phyloP scores from a whole-genome alignment of 1,140 invertebrate genomes.

The Agraylea sexmaculata region DNA sequence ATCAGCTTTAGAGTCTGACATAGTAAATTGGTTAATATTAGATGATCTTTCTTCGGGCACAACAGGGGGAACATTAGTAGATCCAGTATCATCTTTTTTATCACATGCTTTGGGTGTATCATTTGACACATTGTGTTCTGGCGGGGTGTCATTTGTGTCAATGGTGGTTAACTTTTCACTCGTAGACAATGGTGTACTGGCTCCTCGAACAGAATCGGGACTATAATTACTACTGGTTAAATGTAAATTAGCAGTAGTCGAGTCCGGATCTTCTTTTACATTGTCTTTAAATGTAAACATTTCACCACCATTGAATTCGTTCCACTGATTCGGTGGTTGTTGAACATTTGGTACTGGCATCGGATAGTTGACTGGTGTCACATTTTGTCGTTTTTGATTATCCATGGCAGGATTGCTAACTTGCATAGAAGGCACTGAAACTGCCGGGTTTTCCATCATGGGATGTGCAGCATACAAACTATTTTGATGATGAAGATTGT shows the following conservation, averaged over 20 bases:
- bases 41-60: constrained; percentile 7
- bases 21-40: constrained; percentile 10
- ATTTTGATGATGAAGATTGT: constrained; percentile 35
- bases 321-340: constrained; percentile 41
- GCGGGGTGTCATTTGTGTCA: background rate
- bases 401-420: constrained; percentile 27
- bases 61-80: constrained; percentile 6
- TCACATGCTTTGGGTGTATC: background rate
- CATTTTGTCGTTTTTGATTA: constrained; percentile 25
- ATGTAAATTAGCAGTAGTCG: constrained; percentile 46
- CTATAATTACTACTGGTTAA: constrained; percentile 36
- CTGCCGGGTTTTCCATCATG: constrained; percentile 28
- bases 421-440: constrained; percentile 15
- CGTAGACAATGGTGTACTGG: constrained; percentile 17
- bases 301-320: constrained; percentile 36
- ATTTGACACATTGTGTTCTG: background rate
- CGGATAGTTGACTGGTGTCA: constrained; percentile 11
- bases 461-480: constrained; percentile 29
- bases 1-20: too few species aligned
- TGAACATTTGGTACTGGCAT: constrained; percentile 28
- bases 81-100: constrained; percentile 1
- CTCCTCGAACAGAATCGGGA: constrained; percentile 29
- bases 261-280: constrained; percentile 52
- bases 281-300: constrained; percentile 30
- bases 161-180: constrained; percentile 13